Evolutionary conservation across 2,888 invertebrate species (phyloP).

Genomic region (Lycocerus yunnanus): DNA sequence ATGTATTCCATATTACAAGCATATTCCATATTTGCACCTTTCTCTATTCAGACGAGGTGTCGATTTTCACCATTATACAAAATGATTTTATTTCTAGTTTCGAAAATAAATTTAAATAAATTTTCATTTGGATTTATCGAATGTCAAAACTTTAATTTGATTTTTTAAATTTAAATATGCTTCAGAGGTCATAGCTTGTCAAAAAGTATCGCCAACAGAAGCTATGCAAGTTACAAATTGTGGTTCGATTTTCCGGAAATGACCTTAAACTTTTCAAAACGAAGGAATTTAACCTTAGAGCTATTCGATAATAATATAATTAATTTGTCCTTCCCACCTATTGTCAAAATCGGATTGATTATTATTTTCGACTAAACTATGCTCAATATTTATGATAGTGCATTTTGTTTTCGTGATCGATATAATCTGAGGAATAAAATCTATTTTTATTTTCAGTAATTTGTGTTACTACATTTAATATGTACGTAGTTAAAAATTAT

Average conservation of each 20-base stretch:
- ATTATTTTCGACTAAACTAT: not conserved
- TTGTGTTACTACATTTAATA: not conserved
- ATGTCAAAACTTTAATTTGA: not conserved
- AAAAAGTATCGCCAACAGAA: not conserved
- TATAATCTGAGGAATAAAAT: not conserved
- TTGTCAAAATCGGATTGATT: not conserved
- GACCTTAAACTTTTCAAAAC: not conserved
- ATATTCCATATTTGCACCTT: no score
- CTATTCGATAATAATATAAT: not conserved
- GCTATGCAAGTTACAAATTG: not conserved
- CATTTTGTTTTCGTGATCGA: not conserved
- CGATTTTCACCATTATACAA: not conserved
- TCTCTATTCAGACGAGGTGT: not conserved
- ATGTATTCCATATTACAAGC: no score
- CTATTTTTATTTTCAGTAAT: not conserved
- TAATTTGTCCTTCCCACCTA: not conserved
- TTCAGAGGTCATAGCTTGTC: not conserved
- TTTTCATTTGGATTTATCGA: not conserved
- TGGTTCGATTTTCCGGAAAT: not conserved
- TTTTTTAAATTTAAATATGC: not conserved
- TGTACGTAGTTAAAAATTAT: not conserved
- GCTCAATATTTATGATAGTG: not conserved
- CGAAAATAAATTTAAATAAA: not conserved
- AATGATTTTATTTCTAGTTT: no score
- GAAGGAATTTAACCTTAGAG: not conserved